A percentile compares a stretch with the other conserved stretches of the same genome.
phyloP scores from a whole-genome alignment of 2,113 vertebrate species.

The Aptenodytes patagonicus region DNA sequence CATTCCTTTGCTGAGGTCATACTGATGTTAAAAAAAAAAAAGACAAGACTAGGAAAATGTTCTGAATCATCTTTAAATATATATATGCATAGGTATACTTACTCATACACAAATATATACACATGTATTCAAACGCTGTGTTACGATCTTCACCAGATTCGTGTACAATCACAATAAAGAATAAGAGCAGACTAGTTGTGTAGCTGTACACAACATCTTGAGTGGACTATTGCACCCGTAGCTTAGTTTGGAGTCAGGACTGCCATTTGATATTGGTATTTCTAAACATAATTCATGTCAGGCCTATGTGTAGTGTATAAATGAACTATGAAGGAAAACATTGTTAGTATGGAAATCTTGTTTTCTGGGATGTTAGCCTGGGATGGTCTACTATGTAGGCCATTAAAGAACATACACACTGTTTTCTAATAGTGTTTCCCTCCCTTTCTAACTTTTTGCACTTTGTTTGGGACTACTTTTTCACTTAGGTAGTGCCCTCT shows the following conservation, averaged over 20 bases:
- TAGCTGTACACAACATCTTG: background rate
- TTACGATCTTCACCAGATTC: background rate
- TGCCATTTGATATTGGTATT: background rate
- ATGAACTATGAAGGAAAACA: background rate
- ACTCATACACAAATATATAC: background rate
- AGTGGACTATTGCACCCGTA: background rate
- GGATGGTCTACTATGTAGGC: background rate
- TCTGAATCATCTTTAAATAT: background rate
- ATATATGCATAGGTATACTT: background rate
- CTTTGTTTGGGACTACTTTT: background rate
- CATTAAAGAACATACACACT: background rate
- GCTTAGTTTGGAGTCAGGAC: background rate
- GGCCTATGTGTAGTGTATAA: background rate
- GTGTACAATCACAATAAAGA: background rate
- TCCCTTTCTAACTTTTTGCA: background rate
- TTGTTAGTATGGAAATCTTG: background rate
- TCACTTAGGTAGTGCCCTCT: background rate
- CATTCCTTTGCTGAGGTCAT: background rate
- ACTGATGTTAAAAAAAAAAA: background rate
- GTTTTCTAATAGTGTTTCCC: background rate
- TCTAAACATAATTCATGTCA: background rate
- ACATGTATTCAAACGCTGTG: background rate
- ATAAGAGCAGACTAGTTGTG: background rate
- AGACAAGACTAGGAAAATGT: background rate
- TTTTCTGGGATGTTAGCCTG: background rate